Conservation (phyloP, 2,113 vertebrate genomes). For the Pleuronectes platessa region DNA sequence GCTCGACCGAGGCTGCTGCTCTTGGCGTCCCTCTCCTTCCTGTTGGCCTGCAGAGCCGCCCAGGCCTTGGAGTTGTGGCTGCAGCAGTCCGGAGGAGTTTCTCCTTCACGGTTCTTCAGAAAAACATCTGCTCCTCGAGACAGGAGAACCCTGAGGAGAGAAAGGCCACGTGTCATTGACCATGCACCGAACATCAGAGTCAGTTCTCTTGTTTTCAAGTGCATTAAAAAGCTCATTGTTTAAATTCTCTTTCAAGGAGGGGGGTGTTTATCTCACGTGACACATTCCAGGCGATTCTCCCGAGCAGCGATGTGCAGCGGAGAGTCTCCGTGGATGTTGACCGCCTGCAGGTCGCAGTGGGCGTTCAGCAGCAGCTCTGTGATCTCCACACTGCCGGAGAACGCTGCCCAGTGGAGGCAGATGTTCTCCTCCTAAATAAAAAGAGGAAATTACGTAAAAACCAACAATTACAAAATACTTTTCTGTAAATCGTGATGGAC, state of each 20-base stretch:
- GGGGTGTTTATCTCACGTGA: slow-evolving; percentile 85
- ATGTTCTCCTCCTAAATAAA: slow-evolving; percentile 93
- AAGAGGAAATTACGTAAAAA: background rate
- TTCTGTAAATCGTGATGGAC: background rate
- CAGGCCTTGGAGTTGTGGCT: slow-evolving; percentile 93
- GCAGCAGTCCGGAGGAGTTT: slow-evolving; percentile 95
- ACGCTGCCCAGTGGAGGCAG: slow-evolving; percentile 98
- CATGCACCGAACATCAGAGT: background rate
- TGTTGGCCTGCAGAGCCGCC: slow-evolving; percentile 90
- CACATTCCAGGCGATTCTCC: slow-evolving; percentile 94
- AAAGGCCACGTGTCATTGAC: background rate
- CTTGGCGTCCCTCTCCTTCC: slow-evolving; percentile 86
- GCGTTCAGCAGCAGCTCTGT: slow-evolving; percentile 91
- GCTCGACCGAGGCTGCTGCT: slow-evolving; percentile 69
- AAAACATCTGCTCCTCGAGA: slow-evolving; percentile 91
- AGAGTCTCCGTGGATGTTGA: slow-evolving; percentile 97
- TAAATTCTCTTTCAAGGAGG: background rate
- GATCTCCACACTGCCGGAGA: slow-evolving; percentile 96
- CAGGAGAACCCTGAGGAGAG: slow-evolving; percentile 86
- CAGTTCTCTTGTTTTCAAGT: background rate
- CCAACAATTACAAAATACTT: background rate
- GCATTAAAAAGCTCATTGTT: background rate
- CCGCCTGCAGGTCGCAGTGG: slow-evolving; percentile 88
- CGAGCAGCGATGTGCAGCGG: slow-evolving; percentile 95
- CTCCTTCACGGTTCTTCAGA: slow-evolving; percentile 95